phyloP scores from a whole-genome alignment of 2,888 invertebrate species.

The Macrophya annulata region DNA sequence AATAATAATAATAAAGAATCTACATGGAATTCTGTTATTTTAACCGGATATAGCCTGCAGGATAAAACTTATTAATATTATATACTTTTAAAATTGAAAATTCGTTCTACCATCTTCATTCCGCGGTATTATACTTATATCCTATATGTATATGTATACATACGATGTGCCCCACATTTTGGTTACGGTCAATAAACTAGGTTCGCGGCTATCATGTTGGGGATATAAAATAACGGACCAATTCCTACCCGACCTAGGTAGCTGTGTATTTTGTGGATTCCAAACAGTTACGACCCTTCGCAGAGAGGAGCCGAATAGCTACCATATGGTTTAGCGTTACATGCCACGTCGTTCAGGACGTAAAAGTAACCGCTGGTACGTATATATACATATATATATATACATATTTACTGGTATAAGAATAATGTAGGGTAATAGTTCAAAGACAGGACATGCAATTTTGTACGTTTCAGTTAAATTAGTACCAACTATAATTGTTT shows the following conservation, averaged over 20 bases:
- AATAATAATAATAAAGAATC: no score
- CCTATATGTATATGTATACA: neutral
- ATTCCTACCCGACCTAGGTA: slow-evolving; percentile 26
- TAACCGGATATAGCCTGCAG: neutral
- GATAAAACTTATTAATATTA: neutral
- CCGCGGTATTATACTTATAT: neutral
- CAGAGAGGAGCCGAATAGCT: neutral
- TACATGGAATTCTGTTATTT: neutral
- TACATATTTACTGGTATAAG: slow-evolving; percentile 6
- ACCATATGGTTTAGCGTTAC: slow-evolving; percentile 14
- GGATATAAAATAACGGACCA: slow-evolving; percentile 34
- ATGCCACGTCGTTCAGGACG: neutral
- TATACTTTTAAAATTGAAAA: neutral
- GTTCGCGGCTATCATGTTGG: slow-evolving; percentile 23
- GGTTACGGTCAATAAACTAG: slow-evolving; percentile 51
- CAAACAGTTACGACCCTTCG: neutral
- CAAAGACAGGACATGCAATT: neutral
- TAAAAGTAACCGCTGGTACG: slow-evolving; percentile 13
- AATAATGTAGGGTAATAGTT: neutral
- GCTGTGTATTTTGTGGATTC: slow-evolving; percentile 8
- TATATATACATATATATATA: neutral
- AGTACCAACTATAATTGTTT: neutral
- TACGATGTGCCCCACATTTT: slow-evolving; percentile 35
- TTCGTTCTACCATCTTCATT: slow-evolving; percentile 13
- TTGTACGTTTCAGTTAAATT: neutral